Evolutionary conservation across 2,888 invertebrate genomes (phyloP).

Genomic region (Diabrotica balteata): DNA sequence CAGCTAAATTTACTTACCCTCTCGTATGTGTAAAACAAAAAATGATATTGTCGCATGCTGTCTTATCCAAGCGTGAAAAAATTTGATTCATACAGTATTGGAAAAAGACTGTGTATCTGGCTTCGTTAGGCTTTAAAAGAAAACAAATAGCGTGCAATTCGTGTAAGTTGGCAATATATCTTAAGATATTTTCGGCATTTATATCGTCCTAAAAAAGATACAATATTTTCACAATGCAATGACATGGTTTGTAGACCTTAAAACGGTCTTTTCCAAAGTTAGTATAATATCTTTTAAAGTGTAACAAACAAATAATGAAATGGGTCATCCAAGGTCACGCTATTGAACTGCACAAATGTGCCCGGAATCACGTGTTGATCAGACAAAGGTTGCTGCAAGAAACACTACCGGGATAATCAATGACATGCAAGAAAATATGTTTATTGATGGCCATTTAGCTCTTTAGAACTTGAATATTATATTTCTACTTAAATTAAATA

Average conservation of each 20-base stretch:
- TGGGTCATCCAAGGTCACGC: too few species aligned
- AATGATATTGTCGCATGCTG: slow-evolving; percentile 52
- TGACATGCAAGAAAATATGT: too few species aligned
- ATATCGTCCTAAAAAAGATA: slow-evolving; percentile 22
- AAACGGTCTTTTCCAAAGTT: too few species aligned
- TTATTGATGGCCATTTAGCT: too few species aligned
- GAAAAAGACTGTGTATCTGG: slow-evolving; percentile 50
- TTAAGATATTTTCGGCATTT: slow-evolving; percentile 51
- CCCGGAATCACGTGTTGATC: too few species aligned
- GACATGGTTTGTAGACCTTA: too few species aligned
- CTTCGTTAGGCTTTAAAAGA: slow-evolving; percentile 49
- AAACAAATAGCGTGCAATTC: slow-evolving; percentile 53
- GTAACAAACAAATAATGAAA: neutral
- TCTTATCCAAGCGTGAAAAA: slow-evolving; percentile 52
- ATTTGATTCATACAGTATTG: slow-evolving; percentile 54
- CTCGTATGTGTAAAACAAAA: slow-evolving; percentile 54
- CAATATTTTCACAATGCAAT: too few species aligned
- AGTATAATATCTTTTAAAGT: neutral
- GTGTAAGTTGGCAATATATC: slow-evolving; percentile 48
- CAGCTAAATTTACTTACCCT: slow-evolving; percentile 16
- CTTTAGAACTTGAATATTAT: too few species aligned
- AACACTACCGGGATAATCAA: too few species aligned
- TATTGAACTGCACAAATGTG: too few species aligned
- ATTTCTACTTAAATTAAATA: too few species aligned
- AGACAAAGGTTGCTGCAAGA: too few species aligned